Evolutionary conservation across 2,888 invertebrate species (phyloP).

Genomic region (Synergus gifuensis): DNA sequence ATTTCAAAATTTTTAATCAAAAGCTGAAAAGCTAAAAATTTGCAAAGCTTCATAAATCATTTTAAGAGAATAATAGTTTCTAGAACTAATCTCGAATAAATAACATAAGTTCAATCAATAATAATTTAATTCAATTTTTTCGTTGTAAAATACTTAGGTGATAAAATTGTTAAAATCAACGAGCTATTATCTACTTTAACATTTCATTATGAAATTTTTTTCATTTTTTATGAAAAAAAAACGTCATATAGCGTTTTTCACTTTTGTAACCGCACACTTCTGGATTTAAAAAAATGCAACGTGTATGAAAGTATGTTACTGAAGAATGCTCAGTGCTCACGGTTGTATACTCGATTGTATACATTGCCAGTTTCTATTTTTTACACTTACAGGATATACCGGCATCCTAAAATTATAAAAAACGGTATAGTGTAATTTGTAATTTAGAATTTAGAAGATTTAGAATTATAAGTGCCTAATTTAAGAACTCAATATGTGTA

Average conservation of each 20-base stretch:
- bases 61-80: not conserved
- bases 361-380: conserved; percentile 4
- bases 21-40: not conserved
- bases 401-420: conserved; percentile 12
- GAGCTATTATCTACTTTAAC: not conserved
- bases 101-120: not conserved
- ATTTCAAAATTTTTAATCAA: not conserved
- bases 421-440: conserved; percentile 15
- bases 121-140: not conserved
- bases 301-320: conserved; percentile 9
- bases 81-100: not conserved
- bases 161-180: conserved; percentile 1
- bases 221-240: not conserved
- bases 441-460: not conserved
- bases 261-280: conserved; percentile 30
- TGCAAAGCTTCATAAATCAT: not conserved
- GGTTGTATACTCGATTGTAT: conserved; percentile 19
- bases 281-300: conserved; percentile 15
- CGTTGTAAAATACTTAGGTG: not conserved
- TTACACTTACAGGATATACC: not conserved
- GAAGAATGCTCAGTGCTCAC: conserved; percentile 36
- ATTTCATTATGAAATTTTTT: not conserved
- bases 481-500: conserved; percentile 22
- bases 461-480: conserved; percentile 17
- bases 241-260: conserved; percentile 21